phyloP scores from a whole-genome alignment of 2,113 vertebrate genomes.

The Mesoclemmys tuberculata region DNA sequence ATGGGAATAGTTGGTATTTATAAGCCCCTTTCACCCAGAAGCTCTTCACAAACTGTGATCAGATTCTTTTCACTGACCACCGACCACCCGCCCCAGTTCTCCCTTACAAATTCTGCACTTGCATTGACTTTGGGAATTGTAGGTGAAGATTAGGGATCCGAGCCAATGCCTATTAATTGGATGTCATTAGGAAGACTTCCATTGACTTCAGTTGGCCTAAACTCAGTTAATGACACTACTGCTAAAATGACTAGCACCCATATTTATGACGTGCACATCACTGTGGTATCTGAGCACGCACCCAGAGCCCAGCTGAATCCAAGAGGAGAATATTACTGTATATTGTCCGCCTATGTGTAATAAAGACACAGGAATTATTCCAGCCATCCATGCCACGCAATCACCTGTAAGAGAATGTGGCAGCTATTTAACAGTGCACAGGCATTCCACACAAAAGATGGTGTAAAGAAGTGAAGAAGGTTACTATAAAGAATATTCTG shows the following conservation, averaged over 20 bases:
- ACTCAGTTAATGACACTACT: not conserved
- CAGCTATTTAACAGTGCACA: not conserved
- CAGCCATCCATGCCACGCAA: not conserved
- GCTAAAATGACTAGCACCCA: not conserved
- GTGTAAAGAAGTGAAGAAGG: not conserved
- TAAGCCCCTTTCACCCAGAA: not conserved
- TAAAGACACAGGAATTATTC: not conserved
- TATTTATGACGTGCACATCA: not conserved
- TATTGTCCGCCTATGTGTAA: not conserved
- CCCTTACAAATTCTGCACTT: not conserved
- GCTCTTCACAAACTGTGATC: accelerated
- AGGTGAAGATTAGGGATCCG: not conserved
- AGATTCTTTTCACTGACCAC: not conserved
- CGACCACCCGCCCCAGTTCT: not conserved
- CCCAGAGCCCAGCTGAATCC: not conserved
- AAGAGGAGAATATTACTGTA: not conserved
- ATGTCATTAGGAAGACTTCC: not conserved
- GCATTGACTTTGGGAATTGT: not conserved
- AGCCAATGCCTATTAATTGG: not conserved
- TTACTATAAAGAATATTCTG: not conserved
- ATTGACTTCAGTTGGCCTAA: accelerated
- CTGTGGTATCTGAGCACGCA: not conserved
- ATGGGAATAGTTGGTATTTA: not conserved
- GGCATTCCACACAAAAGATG: not conserved
- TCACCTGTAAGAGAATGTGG: not conserved